A percentile compares a stretch with the other conserved stretches of the same genome.
phyloP scores from a whole-genome alignment of 2,797 vertebrate genomes.

The Trachops cirrhosus region DNA sequence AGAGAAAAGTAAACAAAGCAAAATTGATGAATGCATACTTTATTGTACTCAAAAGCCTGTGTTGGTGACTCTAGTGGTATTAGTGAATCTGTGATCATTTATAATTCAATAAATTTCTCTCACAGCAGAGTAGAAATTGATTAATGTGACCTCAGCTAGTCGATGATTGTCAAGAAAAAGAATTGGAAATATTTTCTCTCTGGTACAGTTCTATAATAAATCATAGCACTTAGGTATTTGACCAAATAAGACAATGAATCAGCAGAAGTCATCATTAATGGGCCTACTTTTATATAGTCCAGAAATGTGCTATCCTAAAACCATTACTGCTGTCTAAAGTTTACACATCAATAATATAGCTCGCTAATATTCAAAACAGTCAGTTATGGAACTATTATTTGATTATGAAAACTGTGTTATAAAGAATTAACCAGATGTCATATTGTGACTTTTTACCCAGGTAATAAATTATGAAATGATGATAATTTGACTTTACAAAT shows the following conservation, averaged over 20 bases:
- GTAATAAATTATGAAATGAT: conserved; percentile 49
- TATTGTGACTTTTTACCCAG: background rate
- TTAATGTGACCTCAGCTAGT: background rate
- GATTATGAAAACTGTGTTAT: conserved; percentile 25
- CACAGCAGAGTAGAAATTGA: conserved; percentile 5
- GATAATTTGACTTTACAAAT: conserved; percentile 23
- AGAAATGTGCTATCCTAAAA: background rate
- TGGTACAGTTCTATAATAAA: conserved; percentile 33
- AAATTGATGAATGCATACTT: background rate
- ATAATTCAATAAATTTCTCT: conserved; percentile 20
- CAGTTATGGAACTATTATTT: background rate
- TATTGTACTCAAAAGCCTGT: background rate
- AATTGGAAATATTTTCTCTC: conserved; percentile 15
- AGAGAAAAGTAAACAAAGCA: background rate
- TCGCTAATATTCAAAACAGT: background rate
- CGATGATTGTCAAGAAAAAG: conserved; percentile 19
- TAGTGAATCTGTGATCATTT: background rate
- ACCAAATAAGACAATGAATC: conserved; percentile 17
- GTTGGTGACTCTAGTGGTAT: background rate
- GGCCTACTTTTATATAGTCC: background rate
- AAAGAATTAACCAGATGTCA: conserved; percentile 40
- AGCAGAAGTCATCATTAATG: conserved; percentile 14
- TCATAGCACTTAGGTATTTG: conserved; percentile 19
- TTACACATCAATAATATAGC: background rate
- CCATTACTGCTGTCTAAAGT: background rate